Evolutionary conservation across 2,797 vertebrate genomes (phyloP).

Genomic region (Rhynchotus rufescens): DNA sequence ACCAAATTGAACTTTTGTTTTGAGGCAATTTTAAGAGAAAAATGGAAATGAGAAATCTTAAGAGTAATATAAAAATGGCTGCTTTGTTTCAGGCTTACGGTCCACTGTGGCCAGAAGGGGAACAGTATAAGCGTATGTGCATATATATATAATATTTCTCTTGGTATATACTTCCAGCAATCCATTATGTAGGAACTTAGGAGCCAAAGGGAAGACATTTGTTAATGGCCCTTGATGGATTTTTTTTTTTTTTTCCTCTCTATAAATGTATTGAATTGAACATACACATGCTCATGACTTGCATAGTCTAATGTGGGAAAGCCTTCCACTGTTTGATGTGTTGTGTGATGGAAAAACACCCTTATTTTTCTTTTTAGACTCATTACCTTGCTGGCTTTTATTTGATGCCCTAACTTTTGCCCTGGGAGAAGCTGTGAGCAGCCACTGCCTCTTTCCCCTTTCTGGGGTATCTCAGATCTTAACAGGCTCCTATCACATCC

Average conservation of each 20-base stretch:
- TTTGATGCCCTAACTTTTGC: background rate
- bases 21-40: background rate
- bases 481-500: background rate
- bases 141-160: background rate
- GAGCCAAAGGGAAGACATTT: conserved; percentile 47
- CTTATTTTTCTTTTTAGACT: background rate
- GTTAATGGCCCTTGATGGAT: conserved; percentile 52
- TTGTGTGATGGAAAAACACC: accelerated
- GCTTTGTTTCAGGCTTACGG: background rate
- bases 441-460: accelerated
- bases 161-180: background rate
- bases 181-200: background rate
- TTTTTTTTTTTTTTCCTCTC: background rate
- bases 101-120: background rate
- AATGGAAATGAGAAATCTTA: background rate
- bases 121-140: background rate
- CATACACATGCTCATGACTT: background rate
- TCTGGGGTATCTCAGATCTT: accelerated
- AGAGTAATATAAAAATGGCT: background rate
- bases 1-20: background rate
- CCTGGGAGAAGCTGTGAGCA: background rate
- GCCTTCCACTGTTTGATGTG: background rate
- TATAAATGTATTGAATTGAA: conserved; percentile 42
- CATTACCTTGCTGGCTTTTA: background rate
- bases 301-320: background rate